phyloP scores from a whole-genome alignment of 2,797 vertebrate genomes.

The Eremophila alpestris region DNA sequence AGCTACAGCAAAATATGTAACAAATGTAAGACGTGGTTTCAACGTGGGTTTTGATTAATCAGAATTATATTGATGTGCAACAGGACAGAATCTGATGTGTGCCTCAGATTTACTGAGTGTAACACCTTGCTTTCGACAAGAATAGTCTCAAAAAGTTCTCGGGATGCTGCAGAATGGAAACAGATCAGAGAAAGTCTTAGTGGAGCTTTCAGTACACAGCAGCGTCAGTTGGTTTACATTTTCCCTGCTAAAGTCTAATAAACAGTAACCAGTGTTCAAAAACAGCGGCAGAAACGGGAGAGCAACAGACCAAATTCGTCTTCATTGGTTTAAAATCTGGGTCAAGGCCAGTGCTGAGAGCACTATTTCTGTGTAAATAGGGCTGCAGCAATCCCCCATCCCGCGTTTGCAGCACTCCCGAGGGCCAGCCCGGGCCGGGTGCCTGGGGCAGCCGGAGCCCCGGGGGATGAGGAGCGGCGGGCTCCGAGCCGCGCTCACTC shows the following conservation, averaged over 20 bases:
- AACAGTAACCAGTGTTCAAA: not conserved
- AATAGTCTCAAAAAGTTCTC: not conserved
- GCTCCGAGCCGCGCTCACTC: not conserved
- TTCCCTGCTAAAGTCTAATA: not conserved
- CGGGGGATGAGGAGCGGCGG: not conserved
- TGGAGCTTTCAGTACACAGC: not conserved
- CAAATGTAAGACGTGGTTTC: not conserved
- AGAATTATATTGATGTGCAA: not conserved
- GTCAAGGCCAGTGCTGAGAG: not conserved
- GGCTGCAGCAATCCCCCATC: accelerated
- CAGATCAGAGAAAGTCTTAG: not conserved
- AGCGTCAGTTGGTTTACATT: not conserved
- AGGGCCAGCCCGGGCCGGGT: not conserved
- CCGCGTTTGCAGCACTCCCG: not conserved
- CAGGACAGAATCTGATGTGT: not conserved
- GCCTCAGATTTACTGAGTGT: not conserved
- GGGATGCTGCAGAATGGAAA: not conserved
- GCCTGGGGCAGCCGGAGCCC: not conserved
- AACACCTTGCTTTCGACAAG: not conserved
- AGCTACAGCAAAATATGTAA: not conserved
- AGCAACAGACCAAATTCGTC: not conserved
- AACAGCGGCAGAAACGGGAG: not conserved
- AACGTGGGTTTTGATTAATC: not conserved
- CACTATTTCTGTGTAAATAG: not conserved
- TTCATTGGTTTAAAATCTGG: not conserved